A percentile compares a stretch with the other conserved stretches of the same genome.
Conservation (phyloP, 2,113 vertebrate genomes). For the Lophura nycthemera region DNA sequence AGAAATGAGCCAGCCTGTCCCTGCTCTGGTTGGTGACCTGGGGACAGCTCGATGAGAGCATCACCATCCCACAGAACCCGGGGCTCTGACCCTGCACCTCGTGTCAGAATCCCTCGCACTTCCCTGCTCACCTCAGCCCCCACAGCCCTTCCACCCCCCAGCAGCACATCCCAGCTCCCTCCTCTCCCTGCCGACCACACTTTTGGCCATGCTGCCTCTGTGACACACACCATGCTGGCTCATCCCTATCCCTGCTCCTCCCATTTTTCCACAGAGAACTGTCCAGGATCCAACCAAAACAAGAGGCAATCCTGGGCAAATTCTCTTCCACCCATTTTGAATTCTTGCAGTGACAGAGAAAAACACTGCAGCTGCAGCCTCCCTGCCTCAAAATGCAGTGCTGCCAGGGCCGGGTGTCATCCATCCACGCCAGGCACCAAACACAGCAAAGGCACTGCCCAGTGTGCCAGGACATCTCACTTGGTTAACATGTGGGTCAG, state of each 20-base stretch:
- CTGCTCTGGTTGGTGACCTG: background rate
- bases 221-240: constrained; percentile 16
- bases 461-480: background rate
- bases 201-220: background rate
- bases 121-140: background rate
- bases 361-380: constrained; percentile 15
- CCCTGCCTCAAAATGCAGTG: constrained; percentile 24
- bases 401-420: constrained; percentile 16
- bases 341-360: constrained; percentile 37
- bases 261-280: constrained; percentile 54
- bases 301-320: background rate
- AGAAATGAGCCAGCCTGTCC: background rate
- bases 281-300: constrained; percentile 36
- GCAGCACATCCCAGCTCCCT: background rate
- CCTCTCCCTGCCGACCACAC: background rate
- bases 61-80: background rate
- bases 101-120: background rate
- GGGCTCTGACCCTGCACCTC: fast-evolving
- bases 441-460: background rate
- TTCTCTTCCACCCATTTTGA: constrained; percentile 32
- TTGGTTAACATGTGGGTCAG: background rate
- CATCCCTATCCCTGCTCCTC: background rate
- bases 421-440: constrained; percentile 14
- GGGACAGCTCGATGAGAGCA: fast-evolving
- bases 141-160: background rate